phyloP scores from a whole-genome alignment of 2,113 vertebrate genomes.

The Tachuris rubrigastra region DNA sequence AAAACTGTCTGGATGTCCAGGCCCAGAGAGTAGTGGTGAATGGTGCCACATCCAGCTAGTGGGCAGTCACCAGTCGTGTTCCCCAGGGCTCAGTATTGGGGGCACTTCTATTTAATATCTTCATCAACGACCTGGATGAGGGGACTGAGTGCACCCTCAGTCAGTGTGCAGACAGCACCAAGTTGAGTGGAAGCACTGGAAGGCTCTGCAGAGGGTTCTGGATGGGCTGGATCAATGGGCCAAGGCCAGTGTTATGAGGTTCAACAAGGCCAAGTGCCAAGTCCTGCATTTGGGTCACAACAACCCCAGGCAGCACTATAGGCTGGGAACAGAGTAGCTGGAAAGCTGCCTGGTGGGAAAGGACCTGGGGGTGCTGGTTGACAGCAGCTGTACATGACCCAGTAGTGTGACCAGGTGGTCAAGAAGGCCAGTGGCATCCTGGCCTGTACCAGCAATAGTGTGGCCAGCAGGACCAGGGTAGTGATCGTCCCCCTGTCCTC shows the following conservation, averaged over 20 bases:
- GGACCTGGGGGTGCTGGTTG: neutral
- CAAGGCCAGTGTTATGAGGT: neutral
- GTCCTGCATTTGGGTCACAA: neutral
- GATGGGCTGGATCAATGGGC: neutral
- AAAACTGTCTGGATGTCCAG: fast-evolving
- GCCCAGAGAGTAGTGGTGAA: no score
- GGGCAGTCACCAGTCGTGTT: neutral
- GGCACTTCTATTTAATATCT: neutral
- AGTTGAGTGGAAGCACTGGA: neutral
- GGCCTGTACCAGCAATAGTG: neutral
- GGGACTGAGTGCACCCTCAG: neutral
- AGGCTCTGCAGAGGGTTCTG: neutral
- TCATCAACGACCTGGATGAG: neutral
- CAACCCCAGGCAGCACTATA: neutral
- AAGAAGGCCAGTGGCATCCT: neutral
- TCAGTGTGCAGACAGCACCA: no score
- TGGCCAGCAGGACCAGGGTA: neutral
- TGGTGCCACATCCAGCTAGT: neutral
- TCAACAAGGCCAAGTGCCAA: neutral
- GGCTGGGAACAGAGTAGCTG: neutral
- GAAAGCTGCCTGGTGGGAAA: neutral
- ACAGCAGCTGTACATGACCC: neutral
- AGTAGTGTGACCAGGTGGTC: neutral
- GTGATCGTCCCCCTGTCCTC: fast-evolving
- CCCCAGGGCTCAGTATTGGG: neutral